Evolutionary conservation across 2,888 invertebrate species (phyloP), one percentile per base, ranked within the genome.

Genomic region (Chloroclystis v-ata): DNA sequence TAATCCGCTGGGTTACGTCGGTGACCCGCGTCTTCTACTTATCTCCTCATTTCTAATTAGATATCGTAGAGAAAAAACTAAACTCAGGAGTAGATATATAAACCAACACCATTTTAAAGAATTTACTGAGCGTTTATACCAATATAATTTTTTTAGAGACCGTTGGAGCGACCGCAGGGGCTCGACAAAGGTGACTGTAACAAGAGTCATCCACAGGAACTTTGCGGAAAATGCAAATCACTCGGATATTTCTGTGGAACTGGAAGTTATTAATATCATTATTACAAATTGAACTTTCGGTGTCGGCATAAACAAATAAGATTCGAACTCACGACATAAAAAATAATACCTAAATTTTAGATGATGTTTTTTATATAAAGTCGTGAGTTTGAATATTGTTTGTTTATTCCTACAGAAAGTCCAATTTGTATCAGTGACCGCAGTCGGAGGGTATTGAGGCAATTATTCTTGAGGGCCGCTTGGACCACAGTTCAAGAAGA

Each of bases 401-500:
- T 41, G 30, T 32, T 32, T 32, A 24, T 12, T 24, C 30, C 30
- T 9, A 9, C 13, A 11, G 33, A n/a, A 26, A 33, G 14, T 42
- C 42, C 25, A 30, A 49, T 43, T 44, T 41, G 49, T 44, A 42
- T 45, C 30, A 12, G 26, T 37, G 16, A 37, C 37, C 39, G 14
- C 52, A 38, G 42, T 44, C 16, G 40, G 32, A 25, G 32, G 37
- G 28, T 52, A 39, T 37, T 47, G 25, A 30, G 33, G 59, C 59
- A 62, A 65, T 65, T 65, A 65, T 62, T 65, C 57, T 59, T 57
- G 49, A 56, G 52, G 57, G 52, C 38, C 42, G 45, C 33, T 39
- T 35, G 14, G 35, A 47, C 44, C 38, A 7, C 16, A 35, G 16
- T 30, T 35, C 48, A 48, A 43, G 38, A 39, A 24, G 42, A 32